Evolutionary conservation across 2,797 vertebrate genomes (phyloP), one percentile per base, ranked within the genome.

Genomic region (Paramormyrops hopkinsi): DNA sequence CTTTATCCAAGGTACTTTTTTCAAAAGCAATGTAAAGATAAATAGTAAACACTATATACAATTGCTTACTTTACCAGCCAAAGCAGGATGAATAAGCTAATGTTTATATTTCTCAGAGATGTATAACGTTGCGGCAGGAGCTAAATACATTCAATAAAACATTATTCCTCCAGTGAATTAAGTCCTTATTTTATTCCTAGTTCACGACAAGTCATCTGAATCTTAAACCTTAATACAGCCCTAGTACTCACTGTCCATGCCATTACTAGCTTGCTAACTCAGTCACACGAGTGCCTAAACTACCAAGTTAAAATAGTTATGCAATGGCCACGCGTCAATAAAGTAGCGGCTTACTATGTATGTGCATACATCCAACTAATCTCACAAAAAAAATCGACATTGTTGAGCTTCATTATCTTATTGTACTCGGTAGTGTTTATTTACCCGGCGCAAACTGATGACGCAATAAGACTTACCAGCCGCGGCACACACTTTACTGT

Each of bases 391-490:
- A 79, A 79, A 19, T 44, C 73, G 12, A 44, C 73, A 44, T 41
- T 41, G 7, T 44, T 12, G 41, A 79, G 17, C 73, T 37, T 8
- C 37, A 11, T 44, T 79, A n/a, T 79, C 44, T 79, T 7, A 19
- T 5, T 41, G 73, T 76, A 37, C 62, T 12, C 12, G 2, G 33
- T 19, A 22, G 3, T 8, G 41, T 50, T 50, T 50, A 84, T 87
- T 87, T 54, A 56, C 6, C 19, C 17, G 7, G 88, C 88, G 83
- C 90, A 37, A 37, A 5, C 37, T 90, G 88, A 87, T 90, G 88
- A 87, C 65, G 69, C 76, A 22, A 22, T 59, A 69, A 44, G 19
- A 41, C 53, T 22, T 19, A 37, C 6, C 29, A 14, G 51, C 22
- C 62, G n/a, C 12, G 33, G 46, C 14, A 88, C 65, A 29, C 51